A percentile compares a stretch with the other conserved stretches of the same genome.
These are phyloP conservation scores for Eremobia ochroleuca DNA, from an alignment of 2,888 invertebrate genomes.

Conservation along the genomic window DNA sequence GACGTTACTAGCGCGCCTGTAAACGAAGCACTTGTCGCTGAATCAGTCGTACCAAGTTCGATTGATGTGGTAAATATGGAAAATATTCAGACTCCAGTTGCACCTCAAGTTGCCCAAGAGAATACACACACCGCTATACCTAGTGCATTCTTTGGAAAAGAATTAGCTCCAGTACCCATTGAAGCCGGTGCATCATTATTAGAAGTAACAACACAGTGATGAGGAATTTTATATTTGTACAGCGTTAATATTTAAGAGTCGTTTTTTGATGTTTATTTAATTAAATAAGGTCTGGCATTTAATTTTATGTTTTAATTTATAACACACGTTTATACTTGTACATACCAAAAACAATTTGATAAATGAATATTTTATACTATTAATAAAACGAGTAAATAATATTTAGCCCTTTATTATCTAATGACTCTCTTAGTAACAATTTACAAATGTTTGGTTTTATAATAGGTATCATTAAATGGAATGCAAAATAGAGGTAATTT, in stretches of 20 bases:
- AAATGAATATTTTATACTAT: slow-evolving; percentile 12
- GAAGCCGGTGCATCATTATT: slow-evolving; percentile 82
- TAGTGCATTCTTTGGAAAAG: slow-evolving; percentile 17
- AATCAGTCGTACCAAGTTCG: slow-evolving; percentile 12
- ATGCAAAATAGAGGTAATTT: slow-evolving; percentile 88
- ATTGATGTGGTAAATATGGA: slow-evolving; percentile 12
- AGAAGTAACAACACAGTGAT: slow-evolving; percentile 80
- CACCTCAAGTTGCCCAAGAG: slow-evolving; percentile 20
- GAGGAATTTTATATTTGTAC: slow-evolving; percentile 27
- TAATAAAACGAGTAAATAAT: slow-evolving; percentile 52
- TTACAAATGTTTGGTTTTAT: slow-evolving; percentile 88
- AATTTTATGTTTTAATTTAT: slow-evolving; percentile 51
- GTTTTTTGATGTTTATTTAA: slow-evolving; percentile 56
- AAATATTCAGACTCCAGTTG: slow-evolving; percentile 34
- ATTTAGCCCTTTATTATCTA: slow-evolving; percentile 77
- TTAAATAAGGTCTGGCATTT: slow-evolving; percentile 61
- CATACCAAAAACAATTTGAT: slow-evolving; percentile 30
- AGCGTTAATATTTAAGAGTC: slow-evolving; percentile 47
- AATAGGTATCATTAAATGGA: slow-evolving; percentile 83
- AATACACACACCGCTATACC: slow-evolving; percentile 39
- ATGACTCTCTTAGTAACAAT: slow-evolving; percentile 85
- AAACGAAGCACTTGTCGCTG: slow-evolving; percentile 31
- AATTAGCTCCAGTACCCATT: slow-evolving; percentile 62
- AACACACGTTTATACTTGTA: slow-evolving; percentile 20
- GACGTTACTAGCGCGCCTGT: slow-evolving; percentile 18